These are phyloP conservation scores for Triplophysa tibetana DNA, from an alignment of 2,113 vertebrate genomes.

Conservation along the genomic window DNA sequence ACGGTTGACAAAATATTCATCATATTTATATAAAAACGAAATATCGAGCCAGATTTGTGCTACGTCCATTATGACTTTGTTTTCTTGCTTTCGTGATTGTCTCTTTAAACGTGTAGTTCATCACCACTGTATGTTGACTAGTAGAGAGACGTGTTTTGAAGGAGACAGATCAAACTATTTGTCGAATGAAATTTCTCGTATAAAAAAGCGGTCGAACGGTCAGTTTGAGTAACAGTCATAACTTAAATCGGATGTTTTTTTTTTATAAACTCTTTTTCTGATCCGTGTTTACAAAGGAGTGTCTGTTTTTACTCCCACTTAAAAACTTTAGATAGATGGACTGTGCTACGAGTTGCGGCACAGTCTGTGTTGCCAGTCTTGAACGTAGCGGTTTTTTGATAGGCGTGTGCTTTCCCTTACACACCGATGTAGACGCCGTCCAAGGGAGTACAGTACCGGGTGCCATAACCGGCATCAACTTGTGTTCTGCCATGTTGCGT, in stretches of 20 bases:
- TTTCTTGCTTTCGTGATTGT: constrained; percentile 12
- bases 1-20: constrained; percentile 11
- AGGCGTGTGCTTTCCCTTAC: constrained; percentile 40
- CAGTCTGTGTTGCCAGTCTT: constrained; percentile 30
- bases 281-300: constrained; percentile 32
- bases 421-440: constrained; percentile 56
- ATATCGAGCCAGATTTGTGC: constrained; percentile 36
- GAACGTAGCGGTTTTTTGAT: constrained; percentile 9
- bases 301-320: constrained; percentile 31
- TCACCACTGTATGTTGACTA: constrained; percentile 20
- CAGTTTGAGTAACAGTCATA: not conserved
- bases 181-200: not conserved
- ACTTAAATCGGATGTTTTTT: not conserved
- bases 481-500: constrained; percentile 54
- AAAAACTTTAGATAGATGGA: constrained; percentile 39
- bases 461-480: constrained; percentile 59
- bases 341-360: constrained; percentile 56
- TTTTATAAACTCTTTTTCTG: constrained; percentile 12
- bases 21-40: constrained; percentile 44
- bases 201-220: not conserved
- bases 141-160: not conserved
- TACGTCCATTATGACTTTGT: not conserved
- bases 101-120: constrained; percentile 26
- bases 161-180: not conserved
- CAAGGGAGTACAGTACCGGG: constrained; percentile 45